These are phyloP conservation scores for Eunapius fragilis DNA, from an alignment of 37 sponge, comb jelly and placozoan genomes.

Conservation along the genomic window DNA sequence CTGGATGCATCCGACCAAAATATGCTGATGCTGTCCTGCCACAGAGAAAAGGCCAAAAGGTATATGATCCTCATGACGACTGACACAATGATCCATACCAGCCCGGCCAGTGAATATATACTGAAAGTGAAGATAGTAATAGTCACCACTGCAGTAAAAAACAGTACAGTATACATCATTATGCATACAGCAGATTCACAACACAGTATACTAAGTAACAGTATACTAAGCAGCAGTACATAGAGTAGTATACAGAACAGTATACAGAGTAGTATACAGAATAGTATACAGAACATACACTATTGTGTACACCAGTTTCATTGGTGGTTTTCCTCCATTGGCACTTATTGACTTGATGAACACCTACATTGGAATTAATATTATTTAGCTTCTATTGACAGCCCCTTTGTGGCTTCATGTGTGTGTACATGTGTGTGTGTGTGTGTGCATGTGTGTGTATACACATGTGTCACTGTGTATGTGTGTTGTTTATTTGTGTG, in stretches of 20 bases:
- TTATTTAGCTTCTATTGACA: no score
- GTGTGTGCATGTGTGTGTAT: no score
- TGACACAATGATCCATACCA: slow-evolving; percentile 52
- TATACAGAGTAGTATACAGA: neutral
- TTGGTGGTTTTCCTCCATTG: slow-evolving; percentile 2
- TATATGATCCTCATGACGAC: slow-evolving; percentile 36
- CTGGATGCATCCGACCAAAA: slow-evolving; percentile 9
- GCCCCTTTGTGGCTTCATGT: no score
- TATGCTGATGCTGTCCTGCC: slow-evolving; percentile 8
- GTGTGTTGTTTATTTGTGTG: no score
- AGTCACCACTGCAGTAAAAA: no score
- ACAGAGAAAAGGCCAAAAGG: slow-evolving; percentile 24
- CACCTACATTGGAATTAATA: neutral
- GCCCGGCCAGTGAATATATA: slow-evolving; percentile 10
- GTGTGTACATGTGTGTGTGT: no score
- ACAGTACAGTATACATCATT: no score
- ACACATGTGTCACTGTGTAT: no score
- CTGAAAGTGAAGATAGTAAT: slow-evolving; percentile 13
- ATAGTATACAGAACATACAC: neutral
- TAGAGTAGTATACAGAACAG: neutral
- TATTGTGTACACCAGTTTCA: slow-evolving; percentile 5
- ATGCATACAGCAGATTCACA: no score
- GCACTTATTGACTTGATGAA: slow-evolving; percentile 15
- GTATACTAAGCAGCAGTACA: no score
- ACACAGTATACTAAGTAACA: no score